These are phyloP conservation scores for Acropternis orthonyx DNA, from an alignment of 2,797 vertebrate genomes.

Conservation along the genomic window DNA sequence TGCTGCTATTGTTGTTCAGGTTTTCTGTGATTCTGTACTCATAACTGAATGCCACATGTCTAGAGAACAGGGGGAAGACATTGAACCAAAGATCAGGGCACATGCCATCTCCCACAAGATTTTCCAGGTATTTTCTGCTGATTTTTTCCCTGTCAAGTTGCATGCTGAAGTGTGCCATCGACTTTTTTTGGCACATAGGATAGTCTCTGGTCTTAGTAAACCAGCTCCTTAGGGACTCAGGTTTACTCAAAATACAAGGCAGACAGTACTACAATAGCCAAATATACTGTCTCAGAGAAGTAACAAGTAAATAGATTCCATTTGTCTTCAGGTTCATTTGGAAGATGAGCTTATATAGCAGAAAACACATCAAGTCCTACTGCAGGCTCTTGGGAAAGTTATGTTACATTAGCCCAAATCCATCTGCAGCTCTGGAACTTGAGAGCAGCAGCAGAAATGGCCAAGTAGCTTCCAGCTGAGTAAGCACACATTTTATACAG, in stretches of 20 bases:
- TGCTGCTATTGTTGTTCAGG: constrained; percentile 22
- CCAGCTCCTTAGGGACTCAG: not conserved
- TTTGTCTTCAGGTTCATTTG: constrained; percentile 33
- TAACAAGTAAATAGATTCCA: constrained; percentile 16
- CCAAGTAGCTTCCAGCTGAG: constrained; percentile 51
- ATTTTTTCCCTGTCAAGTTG: not conserved
- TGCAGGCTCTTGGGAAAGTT: constrained; percentile 10
- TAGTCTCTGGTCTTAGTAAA: not conserved
- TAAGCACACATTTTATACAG: constrained; percentile 34
- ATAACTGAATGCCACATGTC: not conserved
- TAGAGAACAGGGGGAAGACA: not conserved
- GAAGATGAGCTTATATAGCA: not conserved
- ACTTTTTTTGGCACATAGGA: not conserved
- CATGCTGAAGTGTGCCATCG: not conserved
- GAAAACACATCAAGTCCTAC: not conserved
- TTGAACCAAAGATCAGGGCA: not conserved
- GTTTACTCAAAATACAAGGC: constrained; percentile 19
- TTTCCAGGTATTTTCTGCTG: not conserved
- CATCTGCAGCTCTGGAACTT: constrained; percentile 44
- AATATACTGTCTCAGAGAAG: constrained; percentile 3
- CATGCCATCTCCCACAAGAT: not conserved
- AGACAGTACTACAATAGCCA: not conserved
- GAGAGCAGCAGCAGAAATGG: constrained; percentile 11
- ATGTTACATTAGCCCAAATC: not conserved
- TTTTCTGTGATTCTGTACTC: not conserved